Evolutionary conservation across 2,888 invertebrate genomes (phyloP).

Genomic region (Girardia tigrina): DNA sequence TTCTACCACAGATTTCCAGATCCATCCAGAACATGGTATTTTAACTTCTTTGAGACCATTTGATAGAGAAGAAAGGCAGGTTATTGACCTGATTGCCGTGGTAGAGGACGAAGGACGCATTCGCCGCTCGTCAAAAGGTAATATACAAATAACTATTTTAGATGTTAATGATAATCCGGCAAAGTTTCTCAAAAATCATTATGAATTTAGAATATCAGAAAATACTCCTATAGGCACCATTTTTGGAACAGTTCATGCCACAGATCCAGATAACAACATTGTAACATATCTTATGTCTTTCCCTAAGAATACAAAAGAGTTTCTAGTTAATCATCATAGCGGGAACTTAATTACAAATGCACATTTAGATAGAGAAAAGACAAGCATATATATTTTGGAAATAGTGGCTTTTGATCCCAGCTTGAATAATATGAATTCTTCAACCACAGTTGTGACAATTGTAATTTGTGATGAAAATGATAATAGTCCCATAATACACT

Average conservation of each 20-base stretch:
- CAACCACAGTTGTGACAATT: neutral
- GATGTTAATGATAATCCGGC: neutral
- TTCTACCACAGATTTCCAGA: neutral
- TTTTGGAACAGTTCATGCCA: neutral
- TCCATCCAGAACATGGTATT: neutral
- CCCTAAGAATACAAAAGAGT: neutral
- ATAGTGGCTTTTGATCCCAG: neutral
- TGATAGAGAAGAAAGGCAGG: neutral
- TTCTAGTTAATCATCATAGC: neutral
- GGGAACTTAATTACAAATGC: neutral
- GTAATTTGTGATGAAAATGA: constrained; percentile 1
- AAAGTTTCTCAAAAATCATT: neutral
- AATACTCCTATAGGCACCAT: neutral
- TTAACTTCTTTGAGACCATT: neutral
- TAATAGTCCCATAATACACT: neutral
- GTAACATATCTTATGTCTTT: neutral
- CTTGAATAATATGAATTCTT: neutral
- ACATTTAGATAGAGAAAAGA: neutral
- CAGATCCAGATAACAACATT: neutral
- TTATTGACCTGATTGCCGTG: neutral
- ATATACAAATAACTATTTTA: neutral
- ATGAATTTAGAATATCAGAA: neutral
- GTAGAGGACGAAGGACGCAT: neutral
- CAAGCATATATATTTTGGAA: neutral
- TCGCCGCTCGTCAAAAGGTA: neutral